Conservation (phyloP, 2,888 invertebrate species). For the Schrankia costaestrigalis region DNA sequence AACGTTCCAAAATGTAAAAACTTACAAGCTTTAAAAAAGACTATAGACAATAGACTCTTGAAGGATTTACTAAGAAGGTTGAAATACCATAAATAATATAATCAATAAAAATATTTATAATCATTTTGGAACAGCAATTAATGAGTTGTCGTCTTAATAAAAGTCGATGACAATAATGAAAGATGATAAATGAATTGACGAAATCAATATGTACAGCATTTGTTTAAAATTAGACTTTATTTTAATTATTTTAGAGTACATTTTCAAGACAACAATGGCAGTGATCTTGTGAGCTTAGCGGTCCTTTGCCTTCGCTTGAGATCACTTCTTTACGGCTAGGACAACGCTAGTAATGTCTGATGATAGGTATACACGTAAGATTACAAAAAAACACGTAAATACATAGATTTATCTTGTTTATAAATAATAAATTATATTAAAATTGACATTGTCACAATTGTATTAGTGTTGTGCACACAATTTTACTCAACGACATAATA, state of each 20-base stretch:
- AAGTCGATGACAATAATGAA: slow-evolving; percentile 23
- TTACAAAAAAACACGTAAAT: slow-evolving; percentile 16
- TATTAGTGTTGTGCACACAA: slow-evolving; percentile 10
- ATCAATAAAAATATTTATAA: not conserved
- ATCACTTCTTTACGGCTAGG: slow-evolving; percentile 65
- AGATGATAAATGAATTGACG: slow-evolving; percentile 8
- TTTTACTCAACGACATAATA: too few species aligned
- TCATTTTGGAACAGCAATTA: slow-evolving; percentile 23
- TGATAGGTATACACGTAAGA: slow-evolving; percentile 32
- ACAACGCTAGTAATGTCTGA: slow-evolving; percentile 37
- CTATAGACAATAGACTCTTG: not conserved
- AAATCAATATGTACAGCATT: slow-evolving; percentile 40
- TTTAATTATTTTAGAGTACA: slow-evolving; percentile 33
- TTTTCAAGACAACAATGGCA: slow-evolving; percentile 58
- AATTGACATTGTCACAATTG: slow-evolving; percentile 10
- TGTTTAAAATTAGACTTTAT: slow-evolving; percentile 37
- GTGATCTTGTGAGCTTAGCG: slow-evolving; percentile 44
- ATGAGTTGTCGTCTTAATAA: slow-evolving; percentile 23
- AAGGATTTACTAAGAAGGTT: not conserved
- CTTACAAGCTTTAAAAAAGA: not conserved
- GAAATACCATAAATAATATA: too few species aligned
- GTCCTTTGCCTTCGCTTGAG: slow-evolving; percentile 58
- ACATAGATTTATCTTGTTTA: slow-evolving; percentile 14
- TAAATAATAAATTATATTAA: slow-evolving; percentile 27
- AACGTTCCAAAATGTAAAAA: not conserved